A percentile compares a stretch with the other conserved stretches of the same genome.
Conservation (phyloP, 2,888 invertebrate species). For the Neelides folsomi region DNA sequence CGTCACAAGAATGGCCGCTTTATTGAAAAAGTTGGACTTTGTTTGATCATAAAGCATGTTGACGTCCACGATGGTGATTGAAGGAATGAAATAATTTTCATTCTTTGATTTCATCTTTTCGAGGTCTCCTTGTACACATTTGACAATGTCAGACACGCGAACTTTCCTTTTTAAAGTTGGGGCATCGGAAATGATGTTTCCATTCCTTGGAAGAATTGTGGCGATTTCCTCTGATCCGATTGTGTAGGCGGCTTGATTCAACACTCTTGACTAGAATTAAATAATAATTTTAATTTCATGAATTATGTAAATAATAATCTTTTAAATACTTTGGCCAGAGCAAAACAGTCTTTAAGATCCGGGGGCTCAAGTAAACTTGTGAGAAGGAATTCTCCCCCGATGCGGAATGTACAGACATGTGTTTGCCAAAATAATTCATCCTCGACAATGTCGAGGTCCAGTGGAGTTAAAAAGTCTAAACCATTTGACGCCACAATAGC, state of each 20-base stretch:
- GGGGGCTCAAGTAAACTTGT: conserved; percentile 26
- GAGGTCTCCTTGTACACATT: conserved; percentile 7
- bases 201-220: conserved; percentile 20
- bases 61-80: conserved; percentile 18
- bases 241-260: conserved; percentile 27
- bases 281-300: conserved; percentile 1
- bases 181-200: conserved; percentile 9
- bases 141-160: conserved; percentile 10
- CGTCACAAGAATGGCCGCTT: conserved; percentile 21
- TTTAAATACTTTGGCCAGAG: conserved; percentile 19
- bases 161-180: background rate
- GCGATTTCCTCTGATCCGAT: conserved; percentile 15
- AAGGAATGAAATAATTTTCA: conserved; percentile 18
- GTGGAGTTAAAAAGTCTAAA: conserved; percentile 19
- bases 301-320: background rate
- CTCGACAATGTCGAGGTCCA: conserved; percentile 21
- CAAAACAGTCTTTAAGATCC: conserved; percentile 25
- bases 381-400: conserved; percentile 27
- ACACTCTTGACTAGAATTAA: conserved; percentile 15
- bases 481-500: conserved; percentile 23
- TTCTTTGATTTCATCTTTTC: conserved; percentile 8
- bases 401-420: conserved; percentile 26
- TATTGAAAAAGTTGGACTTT: conserved; percentile 15
- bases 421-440: conserved; percentile 27
- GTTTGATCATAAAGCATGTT: conserved; percentile 26